Evolutionary conservation across 2,888 invertebrate genomes (phyloP).

Genomic region (Tenthredo scrophulariae): DNA sequence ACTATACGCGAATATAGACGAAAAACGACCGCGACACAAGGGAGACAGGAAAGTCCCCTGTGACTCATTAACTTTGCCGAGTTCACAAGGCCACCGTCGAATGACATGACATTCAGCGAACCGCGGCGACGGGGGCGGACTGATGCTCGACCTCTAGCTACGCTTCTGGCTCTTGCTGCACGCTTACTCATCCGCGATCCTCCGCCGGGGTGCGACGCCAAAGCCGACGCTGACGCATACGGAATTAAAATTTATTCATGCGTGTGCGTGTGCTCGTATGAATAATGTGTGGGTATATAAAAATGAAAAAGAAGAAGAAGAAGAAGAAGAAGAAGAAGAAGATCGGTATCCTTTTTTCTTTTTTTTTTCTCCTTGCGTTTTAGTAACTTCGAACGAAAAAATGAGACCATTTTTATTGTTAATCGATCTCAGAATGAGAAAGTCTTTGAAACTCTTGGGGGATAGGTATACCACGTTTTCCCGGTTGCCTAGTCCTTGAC

Average conservation of each 20-base stretch:
- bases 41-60: not conserved
- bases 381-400: not conserved
- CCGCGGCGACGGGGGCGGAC: not conserved
- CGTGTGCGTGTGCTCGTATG: not conserved
- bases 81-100: slow-evolving; percentile 27
- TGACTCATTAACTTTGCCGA: slow-evolving; percentile 44
- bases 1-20: not conserved
- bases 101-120: slow-evolving; percentile 27
- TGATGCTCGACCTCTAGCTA: slow-evolving; percentile 19
- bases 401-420: not conserved
- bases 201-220: not conserved
- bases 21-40: not conserved
- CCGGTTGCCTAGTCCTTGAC: not conserved
- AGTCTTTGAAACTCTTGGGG: not conserved
- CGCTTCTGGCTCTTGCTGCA: not conserved
- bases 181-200: slow-evolving; percentile 49
- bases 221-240: slow-evolving; percentile 29
- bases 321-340: not conserved
- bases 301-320: not conserved
- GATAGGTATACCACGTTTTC: not conserved
- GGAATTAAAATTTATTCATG: not conserved
- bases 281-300: not conserved
- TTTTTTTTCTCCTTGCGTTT: not conserved
- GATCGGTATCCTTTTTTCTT: not conserved
- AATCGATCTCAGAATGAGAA: not conserved